Evolutionary conservation across 1,140 invertebrate species (phyloP).

Genomic region (Drosophila busckii): DNA sequence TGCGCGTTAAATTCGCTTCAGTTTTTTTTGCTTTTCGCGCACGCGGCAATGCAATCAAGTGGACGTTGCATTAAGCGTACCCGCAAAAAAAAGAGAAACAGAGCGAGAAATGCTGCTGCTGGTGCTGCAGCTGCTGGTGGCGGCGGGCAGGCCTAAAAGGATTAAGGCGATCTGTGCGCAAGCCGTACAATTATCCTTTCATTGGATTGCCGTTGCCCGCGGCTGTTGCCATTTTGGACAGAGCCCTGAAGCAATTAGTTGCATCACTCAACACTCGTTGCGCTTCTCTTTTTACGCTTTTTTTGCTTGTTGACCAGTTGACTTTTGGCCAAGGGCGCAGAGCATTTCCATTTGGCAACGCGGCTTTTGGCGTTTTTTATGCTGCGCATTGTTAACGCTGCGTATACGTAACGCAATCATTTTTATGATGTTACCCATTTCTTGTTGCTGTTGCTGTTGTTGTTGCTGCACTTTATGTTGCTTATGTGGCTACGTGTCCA

Average conservation of each 20-base stretch:
- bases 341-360: slow-evolving; percentile 41
- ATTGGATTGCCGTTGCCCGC: slow-evolving; percentile 37
- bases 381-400: slow-evolving; percentile 49
- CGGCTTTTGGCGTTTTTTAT: slow-evolving; percentile 45
- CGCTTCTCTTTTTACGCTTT: slow-evolving; percentile 1
- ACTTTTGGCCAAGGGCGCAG: slow-evolving; percentile 75
- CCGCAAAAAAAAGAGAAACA: slow-evolving; percentile 16
- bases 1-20: slow-evolving; percentile 12
- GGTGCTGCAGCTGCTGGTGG: slow-evolving; percentile 33
- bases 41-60: slow-evolving; percentile 66
- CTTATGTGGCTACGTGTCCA: slow-evolving; percentile 37
- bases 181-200: slow-evolving; percentile 76
- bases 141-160: slow-evolving; percentile 61
- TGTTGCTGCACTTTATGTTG: slow-evolving; percentile 22
- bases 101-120: background rate
- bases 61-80: slow-evolving; percentile 53
- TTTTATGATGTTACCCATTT: slow-evolving; percentile 48
- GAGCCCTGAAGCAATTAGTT: slow-evolving; percentile 66
- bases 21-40: slow-evolving; percentile 16
- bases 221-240: slow-evolving; percentile 1
- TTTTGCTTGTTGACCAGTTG: slow-evolving; percentile 57
- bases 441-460: no score
- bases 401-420: slow-evolving; percentile 69
- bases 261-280: slow-evolving; percentile 66
- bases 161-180: slow-evolving; percentile 76